A percentile compares a stretch with the other conserved stretches of the same genome.
phyloP scores from a whole-genome alignment of 2,888 invertebrate species.

The Pandemis cinnamomeana region DNA sequence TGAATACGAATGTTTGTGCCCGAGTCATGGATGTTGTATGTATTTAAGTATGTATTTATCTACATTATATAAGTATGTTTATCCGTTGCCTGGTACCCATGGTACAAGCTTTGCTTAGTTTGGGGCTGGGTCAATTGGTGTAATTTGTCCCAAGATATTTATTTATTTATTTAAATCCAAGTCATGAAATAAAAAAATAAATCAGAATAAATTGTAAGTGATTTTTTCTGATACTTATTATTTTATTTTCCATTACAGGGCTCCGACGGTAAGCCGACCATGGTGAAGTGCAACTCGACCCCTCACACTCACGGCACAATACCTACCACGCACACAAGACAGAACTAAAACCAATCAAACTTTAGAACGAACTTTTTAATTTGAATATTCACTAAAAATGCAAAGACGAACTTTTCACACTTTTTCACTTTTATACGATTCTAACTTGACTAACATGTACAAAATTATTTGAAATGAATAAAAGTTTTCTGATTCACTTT shows the following conservation, averaged over 20 bases:
- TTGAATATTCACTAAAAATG: not conserved
- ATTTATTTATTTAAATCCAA: too few species aligned
- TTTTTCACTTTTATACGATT: slow-evolving; percentile 21
- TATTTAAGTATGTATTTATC: too few species aligned
- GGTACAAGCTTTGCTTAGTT: too few species aligned
- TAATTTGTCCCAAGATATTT: too few species aligned
- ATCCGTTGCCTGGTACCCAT: too few species aligned
- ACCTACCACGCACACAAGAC: slow-evolving; percentile 16
- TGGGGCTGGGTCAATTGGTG: too few species aligned
- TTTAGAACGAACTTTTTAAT: slow-evolving; percentile 2
- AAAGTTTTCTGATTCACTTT: slow-evolving; percentile 15
- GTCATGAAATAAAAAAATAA: too few species aligned
- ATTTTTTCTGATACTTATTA: not conserved
- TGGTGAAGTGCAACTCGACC: slow-evolving; percentile 15
- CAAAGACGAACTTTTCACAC: slow-evolving; percentile 26
- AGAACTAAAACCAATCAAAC: slow-evolving; percentile 9
- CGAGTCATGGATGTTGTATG: too few species aligned
- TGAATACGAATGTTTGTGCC: too few species aligned
- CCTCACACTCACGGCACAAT: slow-evolving; percentile 7
- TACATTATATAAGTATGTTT: too few species aligned
- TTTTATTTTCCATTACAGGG: slow-evolving; percentile 21
- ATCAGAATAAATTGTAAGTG: too few species aligned
- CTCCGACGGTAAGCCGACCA: slow-evolving; percentile 17
- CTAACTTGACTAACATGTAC: slow-evolving; percentile 7
- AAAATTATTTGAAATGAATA: slow-evolving; percentile 8